Percentiles rank a stretch among this genome's conserved stretches.
Conservation (phyloP, 2,113 vertebrate species). For the Petrocephalus zakoni region DNA sequence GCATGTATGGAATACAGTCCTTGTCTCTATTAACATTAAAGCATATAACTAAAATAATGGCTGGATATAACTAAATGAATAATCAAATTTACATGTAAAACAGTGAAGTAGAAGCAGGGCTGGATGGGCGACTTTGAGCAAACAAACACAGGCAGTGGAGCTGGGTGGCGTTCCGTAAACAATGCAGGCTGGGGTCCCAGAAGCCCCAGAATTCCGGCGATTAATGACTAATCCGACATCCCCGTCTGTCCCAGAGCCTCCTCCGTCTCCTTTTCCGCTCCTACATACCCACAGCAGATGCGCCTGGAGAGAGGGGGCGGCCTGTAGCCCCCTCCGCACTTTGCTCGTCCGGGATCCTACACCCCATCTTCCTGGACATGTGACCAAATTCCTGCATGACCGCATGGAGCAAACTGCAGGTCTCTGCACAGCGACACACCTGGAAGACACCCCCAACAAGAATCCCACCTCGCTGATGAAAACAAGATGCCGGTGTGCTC, state of each 20-base stretch:
- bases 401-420: background rate
- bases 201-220: conserved; percentile 8
- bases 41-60: background rate
- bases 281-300: background rate
- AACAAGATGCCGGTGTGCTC: background rate
- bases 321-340: background rate
- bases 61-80: background rate
- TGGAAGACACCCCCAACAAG: background rate
- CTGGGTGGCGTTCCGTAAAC: background rate
- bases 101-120: background rate
- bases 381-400: background rate
- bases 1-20: background rate
- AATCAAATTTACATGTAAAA: background rate
- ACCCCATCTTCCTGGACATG: background rate
- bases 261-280: background rate
- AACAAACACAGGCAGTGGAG: background rate
- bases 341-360: background rate
- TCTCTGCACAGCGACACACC: background rate
- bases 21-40: background rate
- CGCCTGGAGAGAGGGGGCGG: background rate
- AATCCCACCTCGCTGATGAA: background rate
- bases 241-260: background rate
- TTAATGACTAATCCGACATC: conserved; percentile 14
- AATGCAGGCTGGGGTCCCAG: background rate
- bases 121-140: background rate